These are phyloP conservation scores for Apis florea DNA, from an alignment of 1,140 invertebrate species.

Conservation along the genomic window DNA sequence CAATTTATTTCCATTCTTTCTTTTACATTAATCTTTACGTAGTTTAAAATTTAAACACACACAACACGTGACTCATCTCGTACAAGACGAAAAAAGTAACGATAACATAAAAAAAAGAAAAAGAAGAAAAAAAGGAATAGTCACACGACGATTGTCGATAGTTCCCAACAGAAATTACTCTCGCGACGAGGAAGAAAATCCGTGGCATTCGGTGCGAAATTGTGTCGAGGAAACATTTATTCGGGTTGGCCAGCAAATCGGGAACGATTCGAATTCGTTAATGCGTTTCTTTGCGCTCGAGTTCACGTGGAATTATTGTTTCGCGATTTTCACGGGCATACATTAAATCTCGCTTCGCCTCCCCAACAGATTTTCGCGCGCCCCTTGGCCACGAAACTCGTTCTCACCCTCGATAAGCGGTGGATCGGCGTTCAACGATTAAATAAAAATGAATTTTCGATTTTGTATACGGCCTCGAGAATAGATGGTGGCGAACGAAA, in stretches of 20 bases:
- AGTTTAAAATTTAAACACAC: too few relatives aligned
- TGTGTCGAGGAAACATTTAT: not conserved
- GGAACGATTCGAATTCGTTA: constrained; percentile 12
- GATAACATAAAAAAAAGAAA: not conserved
- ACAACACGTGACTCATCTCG: not conserved
- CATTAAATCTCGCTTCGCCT: constrained; percentile 20
- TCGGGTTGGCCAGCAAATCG: not conserved
- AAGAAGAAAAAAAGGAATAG: not conserved
- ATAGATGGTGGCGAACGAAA: constrained; percentile 18
- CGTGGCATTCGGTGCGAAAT: not conserved
- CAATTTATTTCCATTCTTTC: too few relatives aligned
- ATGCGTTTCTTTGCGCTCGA: constrained; percentile 24
- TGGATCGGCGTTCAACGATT: constrained; percentile 23
- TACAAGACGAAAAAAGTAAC: not conserved
- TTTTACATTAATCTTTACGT: too few relatives aligned
- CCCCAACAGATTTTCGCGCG: not conserved
- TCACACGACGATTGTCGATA: not conserved
- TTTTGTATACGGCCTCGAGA: constrained; percentile 26
- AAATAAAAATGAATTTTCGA: constrained; percentile 44
- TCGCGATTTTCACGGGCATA: constrained; percentile 20
- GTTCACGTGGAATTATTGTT: constrained; percentile 28
- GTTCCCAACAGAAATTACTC: not conserved
- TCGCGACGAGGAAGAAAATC: too few relatives aligned
- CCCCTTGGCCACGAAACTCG: not conserved
- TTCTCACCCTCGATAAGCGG: constrained; percentile 14